These are phyloP conservation scores for Ptychobarbus kaznakovi DNA, from an alignment of 2,797 vertebrate species.

Conservation along the genomic window DNA sequence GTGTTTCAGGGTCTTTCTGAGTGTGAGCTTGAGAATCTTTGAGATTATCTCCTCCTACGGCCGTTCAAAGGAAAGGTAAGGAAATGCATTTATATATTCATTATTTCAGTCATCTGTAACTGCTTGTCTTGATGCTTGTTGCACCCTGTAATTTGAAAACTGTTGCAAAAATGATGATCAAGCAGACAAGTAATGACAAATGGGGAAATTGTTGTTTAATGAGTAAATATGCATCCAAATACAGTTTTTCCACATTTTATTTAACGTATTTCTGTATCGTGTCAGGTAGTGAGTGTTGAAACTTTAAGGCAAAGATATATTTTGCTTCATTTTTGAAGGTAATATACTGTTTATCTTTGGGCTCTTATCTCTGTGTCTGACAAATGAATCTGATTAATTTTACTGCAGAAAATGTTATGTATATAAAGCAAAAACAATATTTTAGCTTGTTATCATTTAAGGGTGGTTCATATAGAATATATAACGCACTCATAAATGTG, in stretches of 20 bases:
- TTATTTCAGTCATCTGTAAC: not conserved
- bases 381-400: not conserved
- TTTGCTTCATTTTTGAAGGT: not conserved
- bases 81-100: not conserved
- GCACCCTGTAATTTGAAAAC: not conserved
- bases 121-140: not conserved
- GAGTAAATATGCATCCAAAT: not conserved
- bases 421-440: not conserved
- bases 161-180: not conserved
- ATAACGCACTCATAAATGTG: not conserved
- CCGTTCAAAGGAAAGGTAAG: slow-evolving; percentile 54
- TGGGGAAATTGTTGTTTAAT: not conserved
- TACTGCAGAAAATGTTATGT: not conserved
- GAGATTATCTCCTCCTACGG: slow-evolving; percentile 41
- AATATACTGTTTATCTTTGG: not conserved
- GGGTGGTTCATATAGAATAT: not conserved
- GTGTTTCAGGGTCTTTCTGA: slow-evolving; percentile 40
- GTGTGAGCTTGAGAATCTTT: slow-evolving; percentile 22
- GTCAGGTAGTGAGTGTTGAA: not conserved
- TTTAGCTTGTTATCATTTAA: not conserved
- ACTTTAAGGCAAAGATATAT: not conserved
- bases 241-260: not conserved
- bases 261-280: not conserved
- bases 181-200: not conserved
- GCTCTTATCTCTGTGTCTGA: not conserved